phyloP scores from a whole-genome alignment of 2,888 invertebrate genomes.

The Cerceris ruficornis region DNA sequence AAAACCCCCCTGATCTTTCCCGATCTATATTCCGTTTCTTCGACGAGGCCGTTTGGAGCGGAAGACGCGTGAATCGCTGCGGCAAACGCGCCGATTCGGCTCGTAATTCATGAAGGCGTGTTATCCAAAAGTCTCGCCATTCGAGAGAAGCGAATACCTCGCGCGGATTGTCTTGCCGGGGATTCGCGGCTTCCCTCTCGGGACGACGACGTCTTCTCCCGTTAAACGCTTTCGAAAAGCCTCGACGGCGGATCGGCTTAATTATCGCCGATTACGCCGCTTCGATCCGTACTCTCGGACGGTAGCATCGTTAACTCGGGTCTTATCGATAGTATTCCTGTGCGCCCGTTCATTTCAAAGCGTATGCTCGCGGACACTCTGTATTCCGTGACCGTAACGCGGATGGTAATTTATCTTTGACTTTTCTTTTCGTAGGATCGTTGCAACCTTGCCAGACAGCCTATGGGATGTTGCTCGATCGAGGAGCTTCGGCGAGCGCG shows the following conservation, averaged over 20 bases:
- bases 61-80: background rate
- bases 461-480: too few relatives aligned
- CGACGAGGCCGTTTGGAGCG: background rate
- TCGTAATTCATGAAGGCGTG: conserved; percentile 23
- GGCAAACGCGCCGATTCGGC: conserved; percentile 13
- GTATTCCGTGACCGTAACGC: background rate
- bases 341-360: conserved; percentile 10
- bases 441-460: conserved; percentile 20
- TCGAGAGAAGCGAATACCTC: conserved; percentile 19
- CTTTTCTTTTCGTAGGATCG: conserved; percentile 20
- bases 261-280: conserved; percentile 46
- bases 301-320: conserved; percentile 34
- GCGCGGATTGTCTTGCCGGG: conserved; percentile 8
- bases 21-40: background rate
- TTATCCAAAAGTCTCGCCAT: conserved; percentile 16
- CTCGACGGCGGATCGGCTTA: conserved; percentile 37
- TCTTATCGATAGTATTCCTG: conserved; percentile 30
- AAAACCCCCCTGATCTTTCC: conserved; percentile 22
- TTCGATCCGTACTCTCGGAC: conserved; percentile 24
- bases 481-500: too few relatives aligned
- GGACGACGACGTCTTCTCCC: conserved; percentile 31
- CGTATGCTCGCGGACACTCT: background rate
- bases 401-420: too few relatives aligned
- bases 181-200: conserved; percentile 6
- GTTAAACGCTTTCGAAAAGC: conserved; percentile 45